Base-by-base conservation (phyloP, 2,797 vertebrate species). In the Aulostomus chinensis region DNA sequence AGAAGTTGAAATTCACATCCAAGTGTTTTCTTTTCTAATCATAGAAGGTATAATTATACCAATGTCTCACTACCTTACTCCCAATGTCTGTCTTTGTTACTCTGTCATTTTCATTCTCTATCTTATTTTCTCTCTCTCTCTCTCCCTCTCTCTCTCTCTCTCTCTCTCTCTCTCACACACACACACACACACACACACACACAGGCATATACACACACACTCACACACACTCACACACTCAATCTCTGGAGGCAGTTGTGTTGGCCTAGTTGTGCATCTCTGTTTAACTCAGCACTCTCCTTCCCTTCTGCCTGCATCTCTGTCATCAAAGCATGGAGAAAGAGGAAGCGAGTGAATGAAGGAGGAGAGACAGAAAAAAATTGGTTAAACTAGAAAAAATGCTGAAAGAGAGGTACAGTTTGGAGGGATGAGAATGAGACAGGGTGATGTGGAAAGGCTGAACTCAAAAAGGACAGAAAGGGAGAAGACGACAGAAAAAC, bases 181-280 rank as follows among this genome's bases (percentile, higher is more conserved):
- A 49, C 41, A 66, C 28, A 42, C 24, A 58, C 30, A 48, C 40
- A 41, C 29, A 53, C 43, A 53, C 31, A 45, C 45, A 60, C 39
- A 58, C 48, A 69, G 60, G 49, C 41, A 26, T 25, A 34, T 20
- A 52, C 55, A 68, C 46, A 51, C 26, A 43, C 31, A 49, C 41
- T 62, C 28, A 42, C 24, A 58, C 30, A 48, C 40, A 41, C 29
- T 49, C 43, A 53, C 31, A 45, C 45, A 60, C 39, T 56, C 48
- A 69, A 32, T 59, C 81, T 80, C 81, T 66, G 42, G 78, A 76
- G 84, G 81, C 78, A 66, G 41, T 67, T 61, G 71, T 56, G 69
- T 72, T 86, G 86, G 78, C 84, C 86, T 87, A 86, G 66, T 76
- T 88, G 74, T 80, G 69, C 15, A 38, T 70, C 81, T 75, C 73